Base-by-base conservation (phyloP, 1,140 invertebrate species). In the Drosophila triauraria region DNA sequence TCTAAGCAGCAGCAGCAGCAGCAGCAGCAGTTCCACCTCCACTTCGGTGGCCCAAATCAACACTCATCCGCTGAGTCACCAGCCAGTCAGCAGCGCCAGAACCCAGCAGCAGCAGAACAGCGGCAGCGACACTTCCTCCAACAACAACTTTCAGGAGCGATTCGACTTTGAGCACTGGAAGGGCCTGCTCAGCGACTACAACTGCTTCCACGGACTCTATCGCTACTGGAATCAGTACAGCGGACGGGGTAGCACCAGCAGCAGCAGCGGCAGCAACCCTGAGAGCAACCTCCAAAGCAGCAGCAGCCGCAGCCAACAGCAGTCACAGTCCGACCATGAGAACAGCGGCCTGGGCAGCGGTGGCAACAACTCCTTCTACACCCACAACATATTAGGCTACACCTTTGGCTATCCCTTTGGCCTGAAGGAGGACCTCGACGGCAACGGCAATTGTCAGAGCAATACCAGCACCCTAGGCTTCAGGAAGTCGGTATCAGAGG, bases 361-460 rank as follows among this genome's bases (percentile, higher is more conserved):
- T 47, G 75, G 75, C 32, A 35, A 35, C 47, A 35, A 35, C 47
- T 91, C 92, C 60, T 92, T 92, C 50, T 93, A 92, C 44, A 80
- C 91, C 3, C 90, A 90, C 53, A 93, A 92, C 51, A 92, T 92
- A 56, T 62, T 92, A 91, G 91, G 90, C 53, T 92, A 92, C n/a
- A 92, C 91, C 27, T 92, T 92, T 57, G 91, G 91, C 23, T 91
- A 91, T 82, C 71, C 82, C 0, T 88, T 91, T 59, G 85, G 88
- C 13, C 67, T 78, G 2, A 88, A 88, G 44, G 83, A 82, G 51
- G 84, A 83, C 35, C 60, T 69, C 9, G 83, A 70, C 56, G 44
- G 35, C 62, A 75, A 23, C 47, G 3, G 48, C 15, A 59, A 35
- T 43, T 53, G 38, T 15, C 47, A 50, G 7, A 43, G 46, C 56